A percentile compares a stretch with the other conserved stretches of the same genome.
phyloP scores from a whole-genome alignment of 2,888 invertebrate genomes.

The Stratiomys singularior region DNA sequence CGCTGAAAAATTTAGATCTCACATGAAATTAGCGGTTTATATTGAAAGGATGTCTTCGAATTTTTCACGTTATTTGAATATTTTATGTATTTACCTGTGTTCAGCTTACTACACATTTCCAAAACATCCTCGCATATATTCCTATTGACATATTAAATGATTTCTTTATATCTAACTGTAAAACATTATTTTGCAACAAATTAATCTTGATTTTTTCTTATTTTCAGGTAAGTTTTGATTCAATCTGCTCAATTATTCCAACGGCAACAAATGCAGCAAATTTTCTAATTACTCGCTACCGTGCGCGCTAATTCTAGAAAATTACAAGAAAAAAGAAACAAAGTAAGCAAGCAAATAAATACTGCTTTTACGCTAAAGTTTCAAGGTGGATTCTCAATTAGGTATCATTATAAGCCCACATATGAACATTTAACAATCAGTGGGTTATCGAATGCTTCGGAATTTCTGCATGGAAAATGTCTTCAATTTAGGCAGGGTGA shows the following conservation, averaged over 20 bases:
- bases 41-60: no score
- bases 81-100: no score
- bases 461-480: not conserved
- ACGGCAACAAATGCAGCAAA: not conserved
- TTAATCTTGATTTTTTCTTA: not conserved
- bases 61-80: no score
- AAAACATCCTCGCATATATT: no score
- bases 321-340: not conserved
- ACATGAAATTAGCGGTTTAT: no score
- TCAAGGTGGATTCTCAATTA: not conserved
- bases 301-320: not conserved
- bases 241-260: not conserved
- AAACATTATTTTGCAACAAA: not conserved
- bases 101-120: no score
- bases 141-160: no score
- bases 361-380: no score
- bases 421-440: not conserved
- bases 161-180: not conserved
- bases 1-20: no score
- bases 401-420: not conserved
- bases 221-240: conserved; percentile 4
- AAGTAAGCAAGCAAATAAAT: not conserved
- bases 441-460: not conserved
- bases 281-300: not conserved
- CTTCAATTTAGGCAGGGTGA: not conserved